A percentile compares a stretch with the other conserved stretches of the same genome.
Evolutionary conservation across 2,797 vertebrate genomes (phyloP).

Genomic region (Hyperoplus immaculatus): DNA sequence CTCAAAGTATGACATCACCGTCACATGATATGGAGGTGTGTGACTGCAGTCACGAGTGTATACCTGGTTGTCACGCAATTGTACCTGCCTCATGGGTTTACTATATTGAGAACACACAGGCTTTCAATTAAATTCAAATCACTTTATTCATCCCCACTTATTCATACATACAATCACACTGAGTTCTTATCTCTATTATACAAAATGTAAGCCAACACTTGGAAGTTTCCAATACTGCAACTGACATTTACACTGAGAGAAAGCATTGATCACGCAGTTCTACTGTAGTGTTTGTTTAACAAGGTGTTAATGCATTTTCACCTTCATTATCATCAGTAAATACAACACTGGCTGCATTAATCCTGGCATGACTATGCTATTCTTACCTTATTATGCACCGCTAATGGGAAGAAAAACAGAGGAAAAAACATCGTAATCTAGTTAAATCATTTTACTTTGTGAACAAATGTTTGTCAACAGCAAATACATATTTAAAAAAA

Average conservation of each 20-base stretch:
- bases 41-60: not conserved
- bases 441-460: not conserved
- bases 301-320: too few relatives aligned
- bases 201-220: not conserved
- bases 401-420: not conserved
- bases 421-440: not conserved
- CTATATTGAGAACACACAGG: not conserved
- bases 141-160: not conserved
- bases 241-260: not conserved
- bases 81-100: not conserved
- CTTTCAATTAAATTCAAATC: not conserved
- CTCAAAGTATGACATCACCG: constrained; percentile 24
- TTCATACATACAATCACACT: too few relatives aligned
- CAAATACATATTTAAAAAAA: not conserved
- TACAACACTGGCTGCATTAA: not conserved
- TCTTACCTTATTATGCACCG: not conserved
- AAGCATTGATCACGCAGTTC: not conserved
- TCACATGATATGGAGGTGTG: constrained; percentile 56
- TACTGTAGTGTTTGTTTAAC: not conserved
- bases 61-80: not conserved
- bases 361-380: not conserved
- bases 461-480: not conserved
- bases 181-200: not conserved
- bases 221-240: not conserved
- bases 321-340: not conserved